Evolutionary conservation across 2,113 vertebrate genomes (phyloP), one percentile per base, ranked within the genome.

Genomic region (Cervus canadensis): DNA sequence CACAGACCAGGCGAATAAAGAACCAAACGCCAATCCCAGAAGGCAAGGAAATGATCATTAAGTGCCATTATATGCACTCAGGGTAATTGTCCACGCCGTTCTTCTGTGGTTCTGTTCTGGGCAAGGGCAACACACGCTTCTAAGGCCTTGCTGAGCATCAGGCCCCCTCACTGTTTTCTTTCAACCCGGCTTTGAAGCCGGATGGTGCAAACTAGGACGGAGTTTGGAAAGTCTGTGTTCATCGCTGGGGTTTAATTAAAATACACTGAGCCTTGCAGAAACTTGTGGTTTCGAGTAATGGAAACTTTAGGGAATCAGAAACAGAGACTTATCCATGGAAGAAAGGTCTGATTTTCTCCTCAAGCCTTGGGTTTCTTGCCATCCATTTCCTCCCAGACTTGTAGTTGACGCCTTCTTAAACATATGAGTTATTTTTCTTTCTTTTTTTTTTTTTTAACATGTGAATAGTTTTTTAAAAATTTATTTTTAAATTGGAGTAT

Each of bases 201-300:
- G 12, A 33, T 17, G 57, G 25, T 48, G 71, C 57, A 90, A 87
- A 87, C 33, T 26, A 94, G 86, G 67, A 81, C 10, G 60, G 59
- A 8, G 13, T 79, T 85, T 97, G 82, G 62, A 97, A 98, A 97
- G 54, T 96, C 92, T 97, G 76, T 45, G 87, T 43, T 97, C 71
- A 67, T 97, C 89, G 54, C 79, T 79, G 84, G 85, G 87, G 95
- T 96, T 98, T 97, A 97, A 98, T 98, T 96, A 97, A 97, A 96
- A 94, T 90, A 94, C 85, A 81, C 92, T 26, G 50, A 95, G 98
- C 92, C 45, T 64, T 91, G 50, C 81, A 97, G 95, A 97, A 98
- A 84, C 21, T 87, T 88, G 82, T 92, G 94, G 86, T 92, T 95
- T 97, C 5, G 33, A 78, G 83, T 89, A 52, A 87, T 78, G 89